Base-by-base conservation (phyloP, 1,140 invertebrate genomes). In the Centruroides vittatus region DNA sequence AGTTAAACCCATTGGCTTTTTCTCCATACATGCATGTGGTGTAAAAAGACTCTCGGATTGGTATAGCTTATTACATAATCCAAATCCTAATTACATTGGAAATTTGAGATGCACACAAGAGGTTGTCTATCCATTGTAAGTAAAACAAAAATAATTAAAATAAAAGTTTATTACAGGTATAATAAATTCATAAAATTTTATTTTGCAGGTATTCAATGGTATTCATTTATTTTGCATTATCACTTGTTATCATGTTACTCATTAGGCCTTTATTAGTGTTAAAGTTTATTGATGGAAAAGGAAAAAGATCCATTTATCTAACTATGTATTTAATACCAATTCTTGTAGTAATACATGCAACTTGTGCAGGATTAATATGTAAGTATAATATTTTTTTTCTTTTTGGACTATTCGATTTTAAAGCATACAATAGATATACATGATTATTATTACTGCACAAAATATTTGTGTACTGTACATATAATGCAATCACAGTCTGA, bases 31-130 rank as follows among this genome's bases (percentile, higher is more conserved):
- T 67, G 86, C 88, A 2, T 97, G 93, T 70, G 79, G 77, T 57
- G 85, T 86, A 0, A 78, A 80, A 47, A 80, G 82, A 23, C 74
- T 97, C 5, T 85, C 89, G 0, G 93, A 98, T 74, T 98, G 93
- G 93, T 98, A 98, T 72, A 95, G 93, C 0, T 73, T 97, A 60
- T 77, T 97, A 34, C 88, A 94, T 65, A 98, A 98, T 78, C 95
- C 94, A 35, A 84, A 81, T 67, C 89, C 92, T 7, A 88, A 94
- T 73, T 97, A 95, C 76, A 86, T 88, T 66, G 79, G 84, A 57
- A 86, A 83, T 58, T 74, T 98, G 23, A 84, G 94, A 74, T 98
- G 94, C 74, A 94, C 93, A 0, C 91, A 97, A 70, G 94, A 98
- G 78, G 89, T 92, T 53, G 93, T 97, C 0, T 98, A 94, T 79